A percentile compares a stretch with the other conserved stretches of the same genome.
phyloP scores from a whole-genome alignment of 2,888 invertebrate genomes.

The Neelides folsomi region DNA sequence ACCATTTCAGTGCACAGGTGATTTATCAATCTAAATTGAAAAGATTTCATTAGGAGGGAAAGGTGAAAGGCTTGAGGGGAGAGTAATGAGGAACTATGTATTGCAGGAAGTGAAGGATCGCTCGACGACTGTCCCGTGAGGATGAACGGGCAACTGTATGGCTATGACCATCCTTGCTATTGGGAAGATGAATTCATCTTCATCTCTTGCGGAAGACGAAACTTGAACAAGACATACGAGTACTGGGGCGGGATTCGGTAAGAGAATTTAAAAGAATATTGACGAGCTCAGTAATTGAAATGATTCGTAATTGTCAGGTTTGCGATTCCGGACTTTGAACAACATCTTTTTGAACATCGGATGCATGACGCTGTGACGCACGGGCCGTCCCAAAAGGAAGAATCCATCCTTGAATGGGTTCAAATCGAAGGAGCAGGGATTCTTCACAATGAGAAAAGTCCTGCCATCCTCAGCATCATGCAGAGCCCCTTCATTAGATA shows the following conservation, averaged over 20 bases:
- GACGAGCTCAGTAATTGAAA: not conserved
- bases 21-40: not conserved
- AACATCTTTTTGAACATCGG: conserved; percentile 63
- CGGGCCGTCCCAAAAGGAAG: conserved; percentile 51
- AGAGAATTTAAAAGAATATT: conserved; percentile 2
- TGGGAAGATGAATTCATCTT: conserved; percentile 89
- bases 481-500: conserved; percentile 68
- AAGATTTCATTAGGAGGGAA: not conserved
- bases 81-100: conserved; percentile 33
- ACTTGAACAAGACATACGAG: conserved; percentile 49
- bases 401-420: conserved; percentile 65
- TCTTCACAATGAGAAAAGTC: conserved; percentile 84
- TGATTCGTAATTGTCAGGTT: conserved; percentile 47
- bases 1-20: conserved; percentile 55
- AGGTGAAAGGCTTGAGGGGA: not conserved
- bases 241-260: conserved; percentile 89
- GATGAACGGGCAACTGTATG: conserved; percentile 76
- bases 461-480: conserved; percentile 78
- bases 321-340: conserved; percentile 77
- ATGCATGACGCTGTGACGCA: conserved; percentile 71
- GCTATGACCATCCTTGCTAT: conserved; percentile 67
- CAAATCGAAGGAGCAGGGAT: conserved; percentile 87
- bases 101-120: conserved; percentile 37
- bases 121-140: conserved; percentile 46
- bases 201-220: conserved; percentile 69